Conservation (phyloP, 2,797 vertebrate species). For the Garrulus glandarius region DNA sequence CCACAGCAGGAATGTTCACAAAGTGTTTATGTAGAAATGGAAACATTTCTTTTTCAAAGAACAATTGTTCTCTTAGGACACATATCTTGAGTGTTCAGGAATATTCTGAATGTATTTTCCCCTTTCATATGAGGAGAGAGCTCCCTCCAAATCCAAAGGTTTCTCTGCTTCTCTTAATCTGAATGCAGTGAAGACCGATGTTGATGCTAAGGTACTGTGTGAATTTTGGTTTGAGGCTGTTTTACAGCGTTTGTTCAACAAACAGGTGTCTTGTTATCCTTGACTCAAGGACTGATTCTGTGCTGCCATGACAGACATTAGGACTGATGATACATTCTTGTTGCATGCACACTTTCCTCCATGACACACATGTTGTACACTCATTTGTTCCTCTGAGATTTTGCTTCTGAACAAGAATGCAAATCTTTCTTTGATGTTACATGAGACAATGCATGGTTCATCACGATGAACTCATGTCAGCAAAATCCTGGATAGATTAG, state of each 20-base stretch:
- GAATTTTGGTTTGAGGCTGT: not conserved
- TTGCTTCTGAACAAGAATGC: not conserved
- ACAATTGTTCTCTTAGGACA: not conserved
- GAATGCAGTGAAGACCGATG: not conserved
- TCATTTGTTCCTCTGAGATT: not conserved
- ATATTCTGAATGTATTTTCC: not conserved
- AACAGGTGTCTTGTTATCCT: not conserved
- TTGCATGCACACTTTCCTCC: not conserved
- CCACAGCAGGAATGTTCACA: not conserved
- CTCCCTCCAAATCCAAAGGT: not conserved
- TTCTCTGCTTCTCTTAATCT: not conserved
- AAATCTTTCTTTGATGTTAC: not conserved
- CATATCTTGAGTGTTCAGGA: not conserved
- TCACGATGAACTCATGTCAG: not conserved
- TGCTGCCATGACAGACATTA: not conserved
- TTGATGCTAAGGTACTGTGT: not conserved
- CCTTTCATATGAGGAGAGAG: not conserved
- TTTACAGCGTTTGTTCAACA: not conserved
- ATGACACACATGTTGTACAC: rapidly evolving
- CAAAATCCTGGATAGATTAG: not conserved
- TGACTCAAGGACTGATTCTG: not conserved
- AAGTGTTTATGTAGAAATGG: not conserved
- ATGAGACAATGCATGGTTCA: not conserved
- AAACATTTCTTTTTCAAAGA: not conserved
- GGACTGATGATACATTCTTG: not conserved